Conservation (phyloP, 2,113 vertebrate genomes). For the Actenoides lindsayi region DNA sequence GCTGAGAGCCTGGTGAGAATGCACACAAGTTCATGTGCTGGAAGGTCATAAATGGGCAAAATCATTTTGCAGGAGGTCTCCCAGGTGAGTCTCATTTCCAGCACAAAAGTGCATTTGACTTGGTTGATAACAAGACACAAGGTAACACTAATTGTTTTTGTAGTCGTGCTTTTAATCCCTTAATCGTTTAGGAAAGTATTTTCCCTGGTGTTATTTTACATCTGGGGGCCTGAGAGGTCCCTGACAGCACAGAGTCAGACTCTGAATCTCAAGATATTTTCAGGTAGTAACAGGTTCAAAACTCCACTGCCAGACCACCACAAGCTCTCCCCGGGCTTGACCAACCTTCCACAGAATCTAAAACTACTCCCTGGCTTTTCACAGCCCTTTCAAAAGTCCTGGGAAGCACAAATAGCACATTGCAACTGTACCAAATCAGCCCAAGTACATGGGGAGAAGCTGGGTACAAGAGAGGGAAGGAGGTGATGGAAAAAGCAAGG, state of each 20-base stretch:
- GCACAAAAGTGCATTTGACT: neutral
- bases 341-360: neutral
- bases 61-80: neutral
- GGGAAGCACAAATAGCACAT: neutral
- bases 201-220: neutral
- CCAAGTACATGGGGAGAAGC: neutral
- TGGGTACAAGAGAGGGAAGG: neutral
- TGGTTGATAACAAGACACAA: neutral
- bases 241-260: accelerated
- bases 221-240: neutral
- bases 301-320: neutral
- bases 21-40: neutral
- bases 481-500: neutral
- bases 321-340: neutral
- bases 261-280: neutral
- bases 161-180: neutral
- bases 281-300: neutral
- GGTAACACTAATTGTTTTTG: neutral
- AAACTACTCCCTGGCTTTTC: neutral
- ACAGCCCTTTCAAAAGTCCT: neutral
- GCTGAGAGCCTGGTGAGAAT: neutral
- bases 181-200: neutral
- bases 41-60: neutral
- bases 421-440: neutral
- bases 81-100: neutral